These are phyloP conservation scores for Ormia ochracea DNA, from an alignment of 2,888 invertebrate species.

Conservation along the genomic window DNA sequence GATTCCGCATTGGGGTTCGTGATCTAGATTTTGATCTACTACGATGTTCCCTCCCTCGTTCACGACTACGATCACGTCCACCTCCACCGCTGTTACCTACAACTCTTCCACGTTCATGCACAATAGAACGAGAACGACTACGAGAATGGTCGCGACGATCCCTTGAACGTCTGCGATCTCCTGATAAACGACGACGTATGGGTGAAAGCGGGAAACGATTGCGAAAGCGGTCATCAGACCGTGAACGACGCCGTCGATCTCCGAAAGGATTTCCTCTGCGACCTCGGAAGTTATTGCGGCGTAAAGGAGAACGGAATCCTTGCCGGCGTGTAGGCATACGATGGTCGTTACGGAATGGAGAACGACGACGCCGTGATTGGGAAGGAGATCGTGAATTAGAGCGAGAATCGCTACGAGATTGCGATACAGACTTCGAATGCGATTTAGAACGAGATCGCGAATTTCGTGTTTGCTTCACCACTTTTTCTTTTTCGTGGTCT, in stretches of 20 bases:
- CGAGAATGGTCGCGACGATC: constrained; percentile 65
- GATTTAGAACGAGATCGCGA: constrained; percentile 55
- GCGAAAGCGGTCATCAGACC: constrained; percentile 71
- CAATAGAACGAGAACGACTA: constrained; percentile 62
- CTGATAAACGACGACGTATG: constrained; percentile 68
- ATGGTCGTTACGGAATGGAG: constrained; percentile 68
- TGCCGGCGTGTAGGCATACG: constrained; percentile 67
- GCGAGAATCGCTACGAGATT: constrained; percentile 54
- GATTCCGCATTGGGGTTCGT: constrained; percentile 56
- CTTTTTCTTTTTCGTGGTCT: constrained; percentile 40
- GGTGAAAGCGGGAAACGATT: constrained; percentile 73
- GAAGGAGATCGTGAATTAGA: constrained; percentile 67
- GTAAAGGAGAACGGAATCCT: constrained; percentile 70
- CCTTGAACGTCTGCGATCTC: constrained; percentile 64
- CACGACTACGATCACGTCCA: constrained; percentile 65
- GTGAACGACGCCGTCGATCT: constrained; percentile 71
- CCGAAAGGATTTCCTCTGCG: constrained; percentile 72
- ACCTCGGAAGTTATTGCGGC: constrained; percentile 66
- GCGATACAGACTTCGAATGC: constrained; percentile 49
- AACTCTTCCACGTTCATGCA: constrained; percentile 60
- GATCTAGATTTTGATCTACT: constrained; percentile 63
- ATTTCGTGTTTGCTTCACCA: constrained; percentile 44
- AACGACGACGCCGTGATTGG: constrained; percentile 66
- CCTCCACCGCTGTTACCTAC: constrained; percentile 31
- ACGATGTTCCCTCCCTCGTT: constrained; percentile 64